Conservation (phyloP, 2,888 invertebrate species). For the Aporophyla nigra region DNA sequence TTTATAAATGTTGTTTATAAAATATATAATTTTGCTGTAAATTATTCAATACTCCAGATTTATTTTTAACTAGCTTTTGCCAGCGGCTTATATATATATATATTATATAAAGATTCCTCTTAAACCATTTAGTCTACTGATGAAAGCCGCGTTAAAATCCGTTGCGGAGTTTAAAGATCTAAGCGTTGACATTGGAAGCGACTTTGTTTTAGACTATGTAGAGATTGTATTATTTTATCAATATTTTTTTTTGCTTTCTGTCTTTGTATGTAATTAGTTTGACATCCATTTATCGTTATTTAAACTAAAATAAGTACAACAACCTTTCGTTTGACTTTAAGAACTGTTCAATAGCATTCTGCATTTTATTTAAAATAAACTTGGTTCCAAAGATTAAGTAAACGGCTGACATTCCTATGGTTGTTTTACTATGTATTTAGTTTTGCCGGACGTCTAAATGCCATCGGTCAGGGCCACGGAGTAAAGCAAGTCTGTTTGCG, state of each 20-base stretch:
- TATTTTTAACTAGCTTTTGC: not conserved
- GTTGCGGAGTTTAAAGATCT: too few relatives aligned
- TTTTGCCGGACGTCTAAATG: conserved; percentile 15
- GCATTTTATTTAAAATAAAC: conserved; percentile 3
- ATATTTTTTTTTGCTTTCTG: not conserved
- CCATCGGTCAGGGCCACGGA: conserved; percentile 10
- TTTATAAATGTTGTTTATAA: not conserved
- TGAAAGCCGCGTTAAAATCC: too few relatives aligned
- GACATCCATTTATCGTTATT: not conserved
- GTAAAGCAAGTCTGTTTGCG: too few relatives aligned
- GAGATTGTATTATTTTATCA: not conserved
- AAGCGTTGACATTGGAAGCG: too few relatives aligned
- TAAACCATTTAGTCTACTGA: too few relatives aligned
- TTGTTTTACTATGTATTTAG: conserved; percentile 31
- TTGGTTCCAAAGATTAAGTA: not conserved
- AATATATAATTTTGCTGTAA: not conserved
- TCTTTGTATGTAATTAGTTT: not conserved
- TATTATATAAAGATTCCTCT: too few relatives aligned
- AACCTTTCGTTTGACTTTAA: not conserved
- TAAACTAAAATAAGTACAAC: not conserved
- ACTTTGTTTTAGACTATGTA: too few relatives aligned
- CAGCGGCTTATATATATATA: too few relatives aligned
- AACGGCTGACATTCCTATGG: conserved; percentile 8
- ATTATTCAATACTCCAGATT: not conserved
- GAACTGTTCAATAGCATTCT: not conserved